Percentiles rank a stretch among this genome's conserved stretches.
These are phyloP conservation scores for Microctenopoma steveboyesi DNA, from an alignment of 2,797 vertebrate species.

Conservation along the genomic window DNA sequence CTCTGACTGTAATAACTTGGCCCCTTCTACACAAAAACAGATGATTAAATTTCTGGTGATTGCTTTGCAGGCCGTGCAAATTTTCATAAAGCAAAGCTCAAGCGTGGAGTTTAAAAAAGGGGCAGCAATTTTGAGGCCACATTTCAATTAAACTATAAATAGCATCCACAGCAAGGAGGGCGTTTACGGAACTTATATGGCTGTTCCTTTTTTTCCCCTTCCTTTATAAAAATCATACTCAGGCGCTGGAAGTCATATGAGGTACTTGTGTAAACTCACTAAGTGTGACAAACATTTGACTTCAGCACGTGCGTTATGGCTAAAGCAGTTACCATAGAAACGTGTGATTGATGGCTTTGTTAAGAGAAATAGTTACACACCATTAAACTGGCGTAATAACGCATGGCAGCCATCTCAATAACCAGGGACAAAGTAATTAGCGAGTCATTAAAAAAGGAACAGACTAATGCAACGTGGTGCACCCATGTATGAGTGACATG, in stretches of 20 bases:
- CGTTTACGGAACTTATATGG: constrained; percentile 8
- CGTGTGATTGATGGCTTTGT: constrained; percentile 81
- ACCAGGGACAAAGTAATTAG: constrained; percentile 81
- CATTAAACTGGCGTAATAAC: constrained; percentile 81
- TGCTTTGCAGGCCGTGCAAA: constrained; percentile 56
- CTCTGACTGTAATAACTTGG: constrained; percentile 70
- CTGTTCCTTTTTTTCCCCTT: constrained; percentile 6
- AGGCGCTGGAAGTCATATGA: constrained; percentile 11
- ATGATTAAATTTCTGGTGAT: constrained; percentile 70
- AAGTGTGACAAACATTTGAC: constrained; percentile 52
- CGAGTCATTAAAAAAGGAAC: constrained; percentile 76
- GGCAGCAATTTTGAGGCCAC: constrained; percentile 32
- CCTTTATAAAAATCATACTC: constrained; percentile 21
- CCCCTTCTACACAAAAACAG: constrained; percentile 62
- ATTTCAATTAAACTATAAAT: constrained; percentile 65
- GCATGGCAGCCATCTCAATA: constrained; percentile 82
- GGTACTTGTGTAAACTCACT: constrained; percentile 5
- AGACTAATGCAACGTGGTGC: constrained; percentile 74
- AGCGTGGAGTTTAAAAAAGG: constrained; percentile 30
- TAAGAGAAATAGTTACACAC: constrained; percentile 79
- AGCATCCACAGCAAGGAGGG: constrained; percentile 29
- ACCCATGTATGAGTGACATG: constrained; percentile 62
- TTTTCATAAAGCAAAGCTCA: constrained; percentile 55
- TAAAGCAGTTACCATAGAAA: constrained; percentile 70
- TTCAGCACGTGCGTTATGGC: constrained; percentile 61